These are phyloP conservation scores for Cyclophora albipunctata DNA, from an alignment of 2,888 invertebrate species.

Conservation along the genomic window DNA sequence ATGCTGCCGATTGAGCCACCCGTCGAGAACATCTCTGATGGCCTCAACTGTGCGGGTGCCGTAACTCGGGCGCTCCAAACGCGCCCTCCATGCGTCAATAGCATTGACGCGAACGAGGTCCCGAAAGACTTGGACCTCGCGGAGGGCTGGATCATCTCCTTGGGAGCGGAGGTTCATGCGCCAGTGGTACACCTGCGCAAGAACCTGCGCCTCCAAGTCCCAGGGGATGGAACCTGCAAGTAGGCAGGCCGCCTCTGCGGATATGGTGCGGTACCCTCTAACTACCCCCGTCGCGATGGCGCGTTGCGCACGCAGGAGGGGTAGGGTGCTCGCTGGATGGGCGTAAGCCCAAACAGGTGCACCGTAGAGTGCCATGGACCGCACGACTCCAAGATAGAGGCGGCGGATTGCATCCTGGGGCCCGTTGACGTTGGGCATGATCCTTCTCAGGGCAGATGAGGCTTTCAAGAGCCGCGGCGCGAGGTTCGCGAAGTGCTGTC, in stretches of 20 bases:
- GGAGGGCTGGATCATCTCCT: not conserved
- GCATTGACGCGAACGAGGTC: not conserved
- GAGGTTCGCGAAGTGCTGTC: constrained; percentile 2
- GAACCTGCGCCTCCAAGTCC: constrained; percentile 4
- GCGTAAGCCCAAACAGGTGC: not conserved
- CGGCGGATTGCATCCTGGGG: not conserved
- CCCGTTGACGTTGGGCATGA: not conserved
- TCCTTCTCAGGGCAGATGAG: not conserved
- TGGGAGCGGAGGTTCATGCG: not conserved
- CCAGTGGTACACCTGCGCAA: not conserved
- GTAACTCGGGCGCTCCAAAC: not conserved
- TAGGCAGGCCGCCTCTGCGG: constrained; percentile 3
- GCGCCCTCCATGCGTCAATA: not conserved
- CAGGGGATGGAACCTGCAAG: constrained; percentile 5
- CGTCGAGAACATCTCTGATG: not conserved
- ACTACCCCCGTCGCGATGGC: not conserved
- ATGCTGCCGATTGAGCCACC: not conserved
- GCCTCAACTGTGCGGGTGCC: not conserved
- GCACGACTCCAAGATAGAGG: not conserved
- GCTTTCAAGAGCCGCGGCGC: not conserved
- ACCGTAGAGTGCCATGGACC: constrained; percentile 1
- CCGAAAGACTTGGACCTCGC: not conserved
- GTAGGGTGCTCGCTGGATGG: not conserved
- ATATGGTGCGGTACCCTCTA: constrained; percentile 5
- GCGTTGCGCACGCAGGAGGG: not conserved